phyloP scores from a whole-genome alignment of 2,113 vertebrate species.

The Pomatorhinus ruficollis region DNA sequence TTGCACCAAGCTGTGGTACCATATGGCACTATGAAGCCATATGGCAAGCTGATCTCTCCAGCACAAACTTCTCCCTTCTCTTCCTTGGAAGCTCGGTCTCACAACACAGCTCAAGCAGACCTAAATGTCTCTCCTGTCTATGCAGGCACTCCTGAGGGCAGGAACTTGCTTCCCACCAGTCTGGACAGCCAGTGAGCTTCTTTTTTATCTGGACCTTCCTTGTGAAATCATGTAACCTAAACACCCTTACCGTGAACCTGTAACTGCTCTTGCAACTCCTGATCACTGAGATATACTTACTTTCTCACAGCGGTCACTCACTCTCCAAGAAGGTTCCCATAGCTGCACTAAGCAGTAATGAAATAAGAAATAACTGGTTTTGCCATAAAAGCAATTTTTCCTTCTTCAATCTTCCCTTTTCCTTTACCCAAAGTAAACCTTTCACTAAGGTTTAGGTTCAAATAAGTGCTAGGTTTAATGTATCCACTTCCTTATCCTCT shows the following conservation, averaged over 20 bases:
- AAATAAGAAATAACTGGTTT: background rate
- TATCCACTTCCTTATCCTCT: background rate
- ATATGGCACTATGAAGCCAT: background rate
- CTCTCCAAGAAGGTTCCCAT: background rate
- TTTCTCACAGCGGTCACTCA: background rate
- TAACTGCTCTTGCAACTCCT: background rate
- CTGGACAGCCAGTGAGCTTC: background rate
- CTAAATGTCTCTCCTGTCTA: background rate
- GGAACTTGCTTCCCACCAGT: background rate
- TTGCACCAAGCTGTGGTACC: slow-evolving; percentile 1
- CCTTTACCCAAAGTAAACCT: background rate
- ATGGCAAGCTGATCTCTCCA: background rate
- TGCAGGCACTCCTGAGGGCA: background rate
- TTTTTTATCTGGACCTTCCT: background rate
- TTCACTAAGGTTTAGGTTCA: background rate
- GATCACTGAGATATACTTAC: background rate
- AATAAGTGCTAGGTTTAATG: background rate
- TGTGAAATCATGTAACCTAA: background rate
- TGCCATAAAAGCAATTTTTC: background rate
- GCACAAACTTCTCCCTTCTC: background rate
- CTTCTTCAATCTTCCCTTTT: background rate
- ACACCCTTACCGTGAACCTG: background rate
- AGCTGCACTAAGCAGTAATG: background rate
- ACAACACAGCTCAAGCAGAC: background rate
- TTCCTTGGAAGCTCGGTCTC: background rate